These are phyloP conservation scores for Spatulosminthurus flaviceps DNA, from an alignment of 2,888 invertebrate species.

Conservation along the genomic window DNA sequence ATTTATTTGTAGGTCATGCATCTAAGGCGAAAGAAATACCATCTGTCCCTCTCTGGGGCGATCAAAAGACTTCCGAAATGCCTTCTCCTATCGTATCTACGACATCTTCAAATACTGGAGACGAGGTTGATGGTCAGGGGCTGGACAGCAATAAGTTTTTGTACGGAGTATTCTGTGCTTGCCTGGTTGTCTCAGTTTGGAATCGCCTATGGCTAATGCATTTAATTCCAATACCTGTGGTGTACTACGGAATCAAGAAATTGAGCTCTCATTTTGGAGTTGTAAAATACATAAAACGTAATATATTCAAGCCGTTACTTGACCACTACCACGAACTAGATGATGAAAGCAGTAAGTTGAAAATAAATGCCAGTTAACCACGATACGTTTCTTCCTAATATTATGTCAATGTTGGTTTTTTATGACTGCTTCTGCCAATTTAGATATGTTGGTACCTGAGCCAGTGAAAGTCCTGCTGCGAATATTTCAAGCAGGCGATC, in stretches of 20 bases:
- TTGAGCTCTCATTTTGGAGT: conserved; percentile 52
- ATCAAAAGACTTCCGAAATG: conserved; percentile 16
- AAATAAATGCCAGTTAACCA: no score
- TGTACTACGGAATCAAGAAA: conserved; percentile 74
- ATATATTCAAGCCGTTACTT: conserved; percentile 37
- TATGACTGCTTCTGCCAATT: no score
- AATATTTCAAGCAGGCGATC: conserved; percentile 70
- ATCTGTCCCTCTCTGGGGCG: no score
- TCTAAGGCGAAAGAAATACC: neutral
- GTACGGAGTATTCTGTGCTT: conserved; percentile 82
- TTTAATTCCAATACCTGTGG: conserved; percentile 79
- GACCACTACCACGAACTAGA: conserved; percentile 51
- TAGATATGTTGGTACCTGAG: conserved; percentile 67
- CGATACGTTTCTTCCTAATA: no score
- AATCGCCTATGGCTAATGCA: conserved; percentile 84
- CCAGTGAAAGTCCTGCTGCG: conserved; percentile 71
- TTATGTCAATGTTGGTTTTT: no score
- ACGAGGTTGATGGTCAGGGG: conserved; percentile 66
- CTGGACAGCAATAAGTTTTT: conserved; percentile 78
- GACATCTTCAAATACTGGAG: conserved; percentile 52
- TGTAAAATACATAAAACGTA: conserved; percentile 50
- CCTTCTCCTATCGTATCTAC: conserved; percentile 37
- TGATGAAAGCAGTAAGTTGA: neutral
- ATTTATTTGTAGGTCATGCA: neutral
- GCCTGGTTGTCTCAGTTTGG: conserved; percentile 82